Percentiles rank a stretch among this genome's conserved stretches.
Conservation (phyloP, 2,113 vertebrate species). For the Rhineura floridana region DNA sequence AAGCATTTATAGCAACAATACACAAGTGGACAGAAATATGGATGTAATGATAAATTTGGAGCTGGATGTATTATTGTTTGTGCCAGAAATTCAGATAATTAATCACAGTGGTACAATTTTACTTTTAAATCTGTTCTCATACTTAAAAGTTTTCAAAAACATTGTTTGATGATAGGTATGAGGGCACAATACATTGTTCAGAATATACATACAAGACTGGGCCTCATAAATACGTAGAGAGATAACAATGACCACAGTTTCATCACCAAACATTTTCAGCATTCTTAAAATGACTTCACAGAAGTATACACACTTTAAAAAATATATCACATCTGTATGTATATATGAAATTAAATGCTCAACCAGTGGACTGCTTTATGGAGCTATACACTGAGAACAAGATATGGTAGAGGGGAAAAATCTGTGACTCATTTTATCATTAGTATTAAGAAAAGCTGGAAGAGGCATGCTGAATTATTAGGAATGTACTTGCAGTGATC, state of each 20-base stretch:
- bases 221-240: neutral
- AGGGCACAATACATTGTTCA: too few relatives aligned
- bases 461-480: neutral
- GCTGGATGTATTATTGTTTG: neutral
- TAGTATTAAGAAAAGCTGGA: conserved; percentile 15
- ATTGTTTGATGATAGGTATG: too few relatives aligned
- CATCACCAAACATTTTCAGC: neutral
- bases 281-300: neutral
- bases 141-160: neutral
- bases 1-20: neutral
- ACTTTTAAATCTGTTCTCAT: neutral
- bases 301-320: neutral
- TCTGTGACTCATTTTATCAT: conserved; percentile 17
- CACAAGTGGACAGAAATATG: neutral
- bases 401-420: rapidly evolving
- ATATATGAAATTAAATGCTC: neutral
- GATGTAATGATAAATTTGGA: conserved; percentile 4
- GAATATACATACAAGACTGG: neutral
- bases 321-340: neutral
- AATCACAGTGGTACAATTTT: neutral
- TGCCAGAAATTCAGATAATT: conserved; percentile 7
- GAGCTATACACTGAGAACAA: neutral
- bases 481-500: neutral
- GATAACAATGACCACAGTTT: neutral
- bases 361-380: neutral